These are phyloP conservation scores for Ditula angustiorana DNA, from an alignment of 2,888 invertebrate genomes.

Conservation along the genomic window DNA sequence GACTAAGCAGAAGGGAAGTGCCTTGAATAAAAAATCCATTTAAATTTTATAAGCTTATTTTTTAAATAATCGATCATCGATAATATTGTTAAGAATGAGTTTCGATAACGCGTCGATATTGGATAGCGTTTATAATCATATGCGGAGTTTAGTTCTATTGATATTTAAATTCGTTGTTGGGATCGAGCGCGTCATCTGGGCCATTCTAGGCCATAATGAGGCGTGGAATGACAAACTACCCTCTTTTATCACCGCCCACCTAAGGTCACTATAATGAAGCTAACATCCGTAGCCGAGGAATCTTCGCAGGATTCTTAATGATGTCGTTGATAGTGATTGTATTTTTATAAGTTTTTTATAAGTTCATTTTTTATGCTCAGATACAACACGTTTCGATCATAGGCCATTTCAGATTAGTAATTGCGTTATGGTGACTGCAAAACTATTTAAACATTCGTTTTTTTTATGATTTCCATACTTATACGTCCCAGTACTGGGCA, in stretches of 20 bases:
- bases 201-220: constrained; percentile 56
- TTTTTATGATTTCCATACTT: too few relatives aligned
- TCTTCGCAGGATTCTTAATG: constrained; percentile 11
- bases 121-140: constrained; percentile 16
- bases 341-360: too few relatives aligned
- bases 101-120: constrained; percentile 22
- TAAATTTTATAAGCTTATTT: constrained; percentile 34
- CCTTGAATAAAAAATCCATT: constrained; percentile 32
- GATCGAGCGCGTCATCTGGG: constrained; percentile 56
- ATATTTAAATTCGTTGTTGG: constrained; percentile 60
- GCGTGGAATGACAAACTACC: constrained; percentile 71
- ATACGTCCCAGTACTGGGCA: too few relatives aligned
- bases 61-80: constrained; percentile 30
- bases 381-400: too few relatives aligned
- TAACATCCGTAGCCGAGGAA: constrained; percentile 54
- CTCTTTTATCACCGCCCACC: constrained; percentile 71
- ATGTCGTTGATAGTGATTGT: too few relatives aligned
- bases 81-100: constrained; percentile 26
- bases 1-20: constrained; percentile 28
- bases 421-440: too few relatives aligned
- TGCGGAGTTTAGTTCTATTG: constrained; percentile 32
- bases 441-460: too few relatives aligned
- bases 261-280: constrained; percentile 57
- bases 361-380: too few relatives aligned
- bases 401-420: too few relatives aligned